These are phyloP conservation scores for Trichopoda pennipes DNA, from an alignment of 2,888 invertebrate genomes.

Conservation along the genomic window DNA sequence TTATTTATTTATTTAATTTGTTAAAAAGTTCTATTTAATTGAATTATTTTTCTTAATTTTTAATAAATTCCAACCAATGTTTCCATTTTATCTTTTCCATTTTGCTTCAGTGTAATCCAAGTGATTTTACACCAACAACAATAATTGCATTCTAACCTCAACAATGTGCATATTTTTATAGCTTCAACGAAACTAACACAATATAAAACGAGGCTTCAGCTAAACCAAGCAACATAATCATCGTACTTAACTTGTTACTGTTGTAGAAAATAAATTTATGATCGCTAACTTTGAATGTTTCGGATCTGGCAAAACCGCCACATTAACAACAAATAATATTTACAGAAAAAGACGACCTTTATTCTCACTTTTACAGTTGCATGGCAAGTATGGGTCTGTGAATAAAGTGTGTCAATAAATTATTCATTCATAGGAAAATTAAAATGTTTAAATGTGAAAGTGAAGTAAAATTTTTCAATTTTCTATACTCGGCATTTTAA, in stretches of 20 bases:
- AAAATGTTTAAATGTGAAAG: too few species aligned
- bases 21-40: too few species aligned
- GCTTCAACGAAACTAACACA: neutral
- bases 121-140: neutral
- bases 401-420: neutral
- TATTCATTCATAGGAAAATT: neutral
- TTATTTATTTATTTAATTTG: too few species aligned
- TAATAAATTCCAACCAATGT: too few species aligned
- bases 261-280: constrained; percentile 35
- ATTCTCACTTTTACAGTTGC: constrained; percentile 7
- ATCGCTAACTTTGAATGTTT: constrained; percentile 42
- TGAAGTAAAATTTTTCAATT: too few species aligned
- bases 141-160: neutral
- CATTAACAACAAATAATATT: constrained; percentile 1
- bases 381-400: neutral
- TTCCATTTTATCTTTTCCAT: neutral
- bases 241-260: constrained; percentile 17
- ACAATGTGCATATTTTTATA: constrained; percentile 38
- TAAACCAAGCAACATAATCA: constrained; percentile 17
- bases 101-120: constrained; percentile 5
- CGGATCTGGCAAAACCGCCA: constrained; percentile 10
- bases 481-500: too few species aligned
- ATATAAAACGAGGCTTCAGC: constrained; percentile 9
- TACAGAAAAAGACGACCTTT: constrained; percentile 32
- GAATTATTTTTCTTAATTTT: too few species aligned